A percentile compares a stretch with the other conserved stretches of the same genome.
phyloP scores from a whole-genome alignment of 92 coral and sea anemone genomes.

The Porites evermanni region DNA sequence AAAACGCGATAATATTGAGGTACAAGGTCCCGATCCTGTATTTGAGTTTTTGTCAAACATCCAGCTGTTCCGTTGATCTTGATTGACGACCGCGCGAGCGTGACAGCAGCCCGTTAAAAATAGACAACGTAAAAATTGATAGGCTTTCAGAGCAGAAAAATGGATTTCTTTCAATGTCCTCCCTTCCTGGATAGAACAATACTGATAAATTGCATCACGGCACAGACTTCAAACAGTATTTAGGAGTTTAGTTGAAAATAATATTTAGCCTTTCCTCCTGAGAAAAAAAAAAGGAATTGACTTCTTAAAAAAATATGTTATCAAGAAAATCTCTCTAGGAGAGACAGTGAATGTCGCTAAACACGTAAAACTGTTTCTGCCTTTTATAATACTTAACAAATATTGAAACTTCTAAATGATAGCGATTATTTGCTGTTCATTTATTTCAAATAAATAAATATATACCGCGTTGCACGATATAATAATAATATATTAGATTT shows the following conservation, averaged over 20 bases:
- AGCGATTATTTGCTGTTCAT: no score
- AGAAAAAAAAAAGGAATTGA: not conserved
- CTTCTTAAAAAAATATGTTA: no score
- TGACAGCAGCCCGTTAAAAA: not conserved
- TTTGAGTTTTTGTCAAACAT: constrained; percentile 8
- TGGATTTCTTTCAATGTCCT: constrained; percentile 7
- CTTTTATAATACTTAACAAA: no score
- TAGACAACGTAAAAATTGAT: not conserved
- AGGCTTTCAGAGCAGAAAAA: not conserved
- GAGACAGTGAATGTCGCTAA: not conserved
- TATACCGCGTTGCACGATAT: no score
- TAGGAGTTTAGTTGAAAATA: not conserved
- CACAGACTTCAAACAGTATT: not conserved
- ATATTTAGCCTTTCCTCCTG: not conserved
- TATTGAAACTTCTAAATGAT: no score
- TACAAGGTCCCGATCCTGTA: constrained; percentile 3
- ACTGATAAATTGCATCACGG: constrained; percentile 23
- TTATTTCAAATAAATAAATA: no score
- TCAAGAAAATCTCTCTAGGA: not conserved
- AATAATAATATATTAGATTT: no score
- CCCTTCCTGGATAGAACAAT: not conserved
- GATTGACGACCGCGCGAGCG: not conserved
- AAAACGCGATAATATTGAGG: not conserved
- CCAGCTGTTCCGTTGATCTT: not conserved
- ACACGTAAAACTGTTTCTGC: no score